Base-by-base conservation (phyloP, 30 jellyfish, hydroid and myxozoan species). In the Turritopsis rubra region DNA sequence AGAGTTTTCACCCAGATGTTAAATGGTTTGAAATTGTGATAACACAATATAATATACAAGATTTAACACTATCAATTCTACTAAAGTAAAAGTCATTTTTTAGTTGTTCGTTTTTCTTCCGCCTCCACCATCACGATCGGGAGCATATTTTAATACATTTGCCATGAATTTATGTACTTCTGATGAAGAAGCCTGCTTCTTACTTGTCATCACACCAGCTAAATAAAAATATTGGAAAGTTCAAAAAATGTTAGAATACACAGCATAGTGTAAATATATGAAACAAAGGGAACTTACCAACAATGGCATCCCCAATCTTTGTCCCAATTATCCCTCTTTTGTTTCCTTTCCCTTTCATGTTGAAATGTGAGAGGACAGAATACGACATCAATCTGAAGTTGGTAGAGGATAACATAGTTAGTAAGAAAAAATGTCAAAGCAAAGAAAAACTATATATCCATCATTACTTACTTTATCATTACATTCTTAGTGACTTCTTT, bases 301-400 rank as follows among this genome's bases (percentile, higher is more conserved):
- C 76, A 21, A 66, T 66, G 29, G 29, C 27, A 21, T 21, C 76
- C 29, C 76, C 76, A 66, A 66, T 66, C 29, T 26, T 66, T 17
- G 27, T 66, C 29, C 29, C 17, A 21, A 66, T 66, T 26, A 66
- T 21, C 29, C 76, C 76, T 26, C 17, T 66, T 26, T 66, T 66
- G 27, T 21, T 66, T 66, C 76, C 76, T 66, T 66, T 66, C 76
- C 76, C 76, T 66, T 66, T 66, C 76, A 66, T 66, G 29, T 66
- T 66, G 29, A 66, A 66, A 66, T 21, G 76, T 66, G 76, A 66
- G 29, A 66, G 27, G 76, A 66, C 76, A 21, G 76, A 21, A 66
- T 66, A 66, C 8, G 9, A 21, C 76, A 66, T 66, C 76, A 66
- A 66, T 26, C 76, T 66, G 76, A 21, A 41, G 60, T 3, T 41